phyloP scores from a whole-genome alignment of 1,140 invertebrate genomes.

The Drosophila setifemur region DNA sequence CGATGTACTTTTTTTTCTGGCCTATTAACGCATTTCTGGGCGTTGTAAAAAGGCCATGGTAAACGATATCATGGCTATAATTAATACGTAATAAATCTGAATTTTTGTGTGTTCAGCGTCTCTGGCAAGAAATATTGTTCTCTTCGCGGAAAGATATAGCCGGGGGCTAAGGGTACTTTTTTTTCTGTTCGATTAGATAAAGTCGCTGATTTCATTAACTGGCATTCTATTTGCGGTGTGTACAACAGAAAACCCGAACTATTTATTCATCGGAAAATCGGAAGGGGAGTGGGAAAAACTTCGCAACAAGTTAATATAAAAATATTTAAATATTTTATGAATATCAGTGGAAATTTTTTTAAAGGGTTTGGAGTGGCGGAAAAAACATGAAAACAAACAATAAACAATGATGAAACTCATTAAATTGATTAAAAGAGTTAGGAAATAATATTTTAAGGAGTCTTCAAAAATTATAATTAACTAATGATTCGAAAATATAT shows the following conservation, averaged over 20 bases:
- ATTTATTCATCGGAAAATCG: too few species aligned
- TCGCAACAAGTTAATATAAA: too few species aligned
- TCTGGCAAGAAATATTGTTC: not conserved
- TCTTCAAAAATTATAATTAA: not conserved
- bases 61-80: constrained; percentile 40
- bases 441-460: not conserved
- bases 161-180: constrained; percentile 13
- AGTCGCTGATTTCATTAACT: constrained; percentile 30
- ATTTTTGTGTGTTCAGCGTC: not conserved
- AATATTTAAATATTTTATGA: not conserved
- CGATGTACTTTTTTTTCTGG: not conserved
- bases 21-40: too few species aligned
- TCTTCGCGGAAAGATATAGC: constrained; percentile 6
- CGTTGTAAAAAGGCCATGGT: not conserved
- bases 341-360: not conserved
- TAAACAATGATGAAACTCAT: too few species aligned
- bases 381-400: too few species aligned
- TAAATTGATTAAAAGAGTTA: not conserved
- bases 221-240: not conserved
- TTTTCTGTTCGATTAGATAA: constrained; percentile 38
- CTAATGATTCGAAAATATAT: not conserved
- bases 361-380: not conserved
- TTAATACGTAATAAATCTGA: constrained; percentile 36
- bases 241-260: too few species aligned
- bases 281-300: too few species aligned